Percentiles rank a stretch among this genome's conserved stretches.
phyloP scores from a whole-genome alignment of 2,797 vertebrate species.

The Merluccius polli region DNA sequence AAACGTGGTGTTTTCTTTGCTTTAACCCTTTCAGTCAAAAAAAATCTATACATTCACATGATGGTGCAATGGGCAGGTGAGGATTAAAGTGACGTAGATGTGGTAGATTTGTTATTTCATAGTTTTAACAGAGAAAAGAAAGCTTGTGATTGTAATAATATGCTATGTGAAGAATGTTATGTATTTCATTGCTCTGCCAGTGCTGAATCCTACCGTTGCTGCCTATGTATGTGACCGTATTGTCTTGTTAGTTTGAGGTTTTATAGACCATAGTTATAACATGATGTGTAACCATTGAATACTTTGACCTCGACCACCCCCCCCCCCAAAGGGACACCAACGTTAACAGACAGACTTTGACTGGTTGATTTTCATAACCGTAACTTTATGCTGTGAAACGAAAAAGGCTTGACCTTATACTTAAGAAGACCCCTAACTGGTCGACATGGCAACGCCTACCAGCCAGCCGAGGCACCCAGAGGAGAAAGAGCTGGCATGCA shows the following conservation, averaged over 20 bases:
- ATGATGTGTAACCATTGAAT: constrained; percentile 42
- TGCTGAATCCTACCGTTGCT: constrained; percentile 73
- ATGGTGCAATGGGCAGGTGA: constrained; percentile 33
- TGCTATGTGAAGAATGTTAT: constrained; percentile 56
- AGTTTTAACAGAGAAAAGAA: constrained; percentile 50
- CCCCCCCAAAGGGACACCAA: constrained; percentile 21
- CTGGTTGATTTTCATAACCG: not conserved
- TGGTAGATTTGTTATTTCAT: constrained; percentile 50
- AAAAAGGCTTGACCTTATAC: constrained; percentile 35
- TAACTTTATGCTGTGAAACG: constrained; percentile 50
- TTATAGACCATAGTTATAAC: constrained; percentile 56
- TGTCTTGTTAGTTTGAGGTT: constrained; percentile 53
- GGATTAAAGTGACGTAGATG: constrained; percentile 37
- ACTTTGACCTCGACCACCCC: constrained; percentile 38
- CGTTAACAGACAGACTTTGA: not conserved
- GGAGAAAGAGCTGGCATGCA: not conserved
- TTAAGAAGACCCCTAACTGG: constrained; percentile 25
- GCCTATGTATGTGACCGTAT: constrained; percentile 58
- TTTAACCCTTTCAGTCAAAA: not conserved
- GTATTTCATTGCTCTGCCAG: constrained; percentile 66
- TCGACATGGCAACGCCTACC: constrained; percentile 32
- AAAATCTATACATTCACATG: constrained; percentile 11
- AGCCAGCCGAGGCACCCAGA: constrained; percentile 7
- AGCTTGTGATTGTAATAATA: constrained; percentile 55
- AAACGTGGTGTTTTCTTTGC: not conserved